Evolutionary conservation across 2,113 vertebrate genomes (phyloP).

Genomic region (Mohoua ochrocephala): DNA sequence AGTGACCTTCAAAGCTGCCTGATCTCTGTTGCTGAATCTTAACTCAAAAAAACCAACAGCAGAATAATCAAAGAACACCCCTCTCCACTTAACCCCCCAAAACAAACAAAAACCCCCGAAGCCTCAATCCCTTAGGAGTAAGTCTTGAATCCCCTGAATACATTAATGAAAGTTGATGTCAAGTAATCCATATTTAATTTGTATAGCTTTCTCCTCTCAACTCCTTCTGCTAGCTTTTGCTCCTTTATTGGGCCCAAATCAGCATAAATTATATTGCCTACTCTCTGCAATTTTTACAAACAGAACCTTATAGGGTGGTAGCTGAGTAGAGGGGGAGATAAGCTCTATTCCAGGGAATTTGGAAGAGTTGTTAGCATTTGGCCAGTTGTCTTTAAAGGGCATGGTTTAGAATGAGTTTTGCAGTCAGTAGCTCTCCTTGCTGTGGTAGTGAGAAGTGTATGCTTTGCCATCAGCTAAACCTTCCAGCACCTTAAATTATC

Average conservation of each 20-base stretch:
- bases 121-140: background rate
- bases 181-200: background rate
- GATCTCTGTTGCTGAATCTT: background rate
- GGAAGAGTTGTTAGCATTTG: background rate
- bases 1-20: background rate
- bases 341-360: background rate
- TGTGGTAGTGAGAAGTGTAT: background rate
- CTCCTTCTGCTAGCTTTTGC: background rate
- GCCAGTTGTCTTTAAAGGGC: background rate
- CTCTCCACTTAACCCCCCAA: background rate
- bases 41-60: background rate
- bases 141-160: background rate
- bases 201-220: background rate
- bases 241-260: background rate
- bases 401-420: background rate
- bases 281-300: background rate
- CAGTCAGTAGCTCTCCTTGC: background rate
- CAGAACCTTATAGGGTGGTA: background rate
- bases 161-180: background rate
- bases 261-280: background rate
- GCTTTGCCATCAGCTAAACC: background rate
- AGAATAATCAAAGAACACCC: background rate
- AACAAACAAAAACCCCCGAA: fast-evolving
- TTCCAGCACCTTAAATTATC: background rate
- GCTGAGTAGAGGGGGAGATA: background rate